Conservation (phyloP, 2,113 vertebrate species). For the Oncorhynchus gorbuscha region DNA sequence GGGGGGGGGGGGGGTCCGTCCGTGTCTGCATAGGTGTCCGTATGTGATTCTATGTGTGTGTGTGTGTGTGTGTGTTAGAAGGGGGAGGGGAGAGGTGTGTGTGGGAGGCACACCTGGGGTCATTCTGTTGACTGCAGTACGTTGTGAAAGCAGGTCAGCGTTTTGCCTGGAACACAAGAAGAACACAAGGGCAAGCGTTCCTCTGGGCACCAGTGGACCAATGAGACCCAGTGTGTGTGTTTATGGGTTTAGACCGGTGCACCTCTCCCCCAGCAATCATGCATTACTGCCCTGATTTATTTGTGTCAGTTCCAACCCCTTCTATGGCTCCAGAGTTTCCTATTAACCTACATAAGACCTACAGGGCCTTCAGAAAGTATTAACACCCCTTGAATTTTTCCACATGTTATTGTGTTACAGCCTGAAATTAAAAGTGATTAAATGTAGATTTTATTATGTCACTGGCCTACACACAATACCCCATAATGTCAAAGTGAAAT, state of each 20-base stretch:
- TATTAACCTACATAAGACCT: background rate
- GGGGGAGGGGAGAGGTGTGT: background rate
- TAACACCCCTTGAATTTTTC: too few relatives aligned
- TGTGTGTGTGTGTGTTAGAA: background rate
- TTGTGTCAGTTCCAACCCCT: background rate
- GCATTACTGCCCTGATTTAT: background rate
- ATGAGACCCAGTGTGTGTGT: background rate
- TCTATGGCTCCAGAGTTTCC: background rate
- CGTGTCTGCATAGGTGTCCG: too few relatives aligned
- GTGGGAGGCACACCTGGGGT: slow-evolving; percentile 28
- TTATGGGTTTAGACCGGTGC: background rate
- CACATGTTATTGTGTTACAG: too few relatives aligned
- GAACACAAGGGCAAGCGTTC: background rate
- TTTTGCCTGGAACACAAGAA: background rate
- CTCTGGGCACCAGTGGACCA: slow-evolving; percentile 2
- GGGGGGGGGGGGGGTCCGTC: background rate
- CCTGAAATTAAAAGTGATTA: too few relatives aligned
- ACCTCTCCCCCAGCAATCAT: too few relatives aligned
- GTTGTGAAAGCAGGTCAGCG: slow-evolving; percentile 22
- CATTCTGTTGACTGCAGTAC: slow-evolving; percentile 5
- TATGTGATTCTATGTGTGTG: too few relatives aligned
- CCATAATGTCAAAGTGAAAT: too few relatives aligned
- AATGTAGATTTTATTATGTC: too few relatives aligned
- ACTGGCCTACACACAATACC: too few relatives aligned
- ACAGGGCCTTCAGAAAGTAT: too few relatives aligned